Evolutionary conservation across 1,140 invertebrate genomes (phyloP), one percentile per base, ranked within the genome.

Genomic region (Aphidius gifuensis): DNA sequence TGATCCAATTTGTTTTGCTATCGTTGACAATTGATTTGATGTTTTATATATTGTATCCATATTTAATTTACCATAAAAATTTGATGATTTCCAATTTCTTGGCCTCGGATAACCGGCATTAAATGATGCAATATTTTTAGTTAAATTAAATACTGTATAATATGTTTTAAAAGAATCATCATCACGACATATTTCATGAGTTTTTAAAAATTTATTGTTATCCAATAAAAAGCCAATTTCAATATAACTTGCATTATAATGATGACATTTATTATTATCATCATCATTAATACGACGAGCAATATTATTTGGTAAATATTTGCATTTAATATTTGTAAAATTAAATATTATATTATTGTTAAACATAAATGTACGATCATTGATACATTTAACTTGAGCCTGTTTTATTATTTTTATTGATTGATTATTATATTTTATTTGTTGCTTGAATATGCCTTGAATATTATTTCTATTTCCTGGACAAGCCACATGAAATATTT

Each of bases 121-220:
- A 43, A 64, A 65, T 9, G 61, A 64, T 5, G 0, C 47, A 46
- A 82, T 77, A 4, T 65, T 67, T 32, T 61, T 64, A 0, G 67
- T 69, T 47, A 82, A 55, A 6, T 65, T 61, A 56, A 74, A 74
- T 16, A 78, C 78, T 2, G 79, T 71, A 56, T 81, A 83, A 45
- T 78, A 74, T 0, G 81, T 82, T 3, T 64, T 66, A 40, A 75
- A 74, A 23, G 72, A 75, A 40, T 67, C 54, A 42, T 81, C 74
- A 59, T 83, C 72, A 23, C 76, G 78, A 57, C 82, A 84, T 5
- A 84, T 64, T 64, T 80, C 73, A 49, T 80, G 71, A 9, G 79
- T 70, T 11, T 69, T 68, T 16, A 80, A 60, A 38, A 82, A 82
- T 2, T 9, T 32, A 32, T 32, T 32, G 1, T 32, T 32, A 32